Evolutionary conservation across 1,140 invertebrate genomes (phyloP), one percentile per base, ranked within the genome.

Genomic region (Asbolus verrucosus): DNA sequence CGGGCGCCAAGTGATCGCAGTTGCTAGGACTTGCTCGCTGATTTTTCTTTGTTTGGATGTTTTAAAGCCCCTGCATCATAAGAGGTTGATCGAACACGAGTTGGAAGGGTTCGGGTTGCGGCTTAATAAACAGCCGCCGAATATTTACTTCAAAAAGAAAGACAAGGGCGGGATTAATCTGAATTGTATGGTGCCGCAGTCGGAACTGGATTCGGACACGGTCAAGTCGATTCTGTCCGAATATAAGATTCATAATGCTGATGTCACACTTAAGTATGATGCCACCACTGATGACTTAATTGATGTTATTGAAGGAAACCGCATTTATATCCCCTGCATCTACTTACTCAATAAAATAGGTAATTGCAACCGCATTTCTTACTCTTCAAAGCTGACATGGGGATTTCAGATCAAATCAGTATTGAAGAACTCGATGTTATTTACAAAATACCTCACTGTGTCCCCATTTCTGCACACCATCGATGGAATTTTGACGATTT

Each of bases 401-500:
- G 3, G 8, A 4, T 46, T 83, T 39, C 80, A 92, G 91, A 95
- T 90, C 94, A 95, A 86, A 95, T 96, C 78, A 94, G 92, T 81
- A 94, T 94, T 79, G 92, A 98, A 86, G 98, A 99, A 83, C 83
- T 99, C 75, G 98, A 99, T 81, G 91, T 99, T 41, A 98, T 99
- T 80, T 99, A 98, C 83, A 97, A 97, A 86, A 97, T 99, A 80
- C 98, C 98, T 1, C 98, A 99, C 82, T 98, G 95, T 81, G 97
- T 99, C 8, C 98, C 98, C 0, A 98, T 99, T 72, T 99, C 97
- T 62, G 98, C 98, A 61, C 98, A 99, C 87, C 97, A 99, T 82
- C 95, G 95, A 79, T 99, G 98, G 98, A 99, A 99, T 82, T 99
- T 99, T 84, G 98, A 99, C 84, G 98, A 99, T 83, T 83, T 99